phyloP scores from a whole-genome alignment of 2,888 invertebrate species.

The Drosophila birchii region DNA sequence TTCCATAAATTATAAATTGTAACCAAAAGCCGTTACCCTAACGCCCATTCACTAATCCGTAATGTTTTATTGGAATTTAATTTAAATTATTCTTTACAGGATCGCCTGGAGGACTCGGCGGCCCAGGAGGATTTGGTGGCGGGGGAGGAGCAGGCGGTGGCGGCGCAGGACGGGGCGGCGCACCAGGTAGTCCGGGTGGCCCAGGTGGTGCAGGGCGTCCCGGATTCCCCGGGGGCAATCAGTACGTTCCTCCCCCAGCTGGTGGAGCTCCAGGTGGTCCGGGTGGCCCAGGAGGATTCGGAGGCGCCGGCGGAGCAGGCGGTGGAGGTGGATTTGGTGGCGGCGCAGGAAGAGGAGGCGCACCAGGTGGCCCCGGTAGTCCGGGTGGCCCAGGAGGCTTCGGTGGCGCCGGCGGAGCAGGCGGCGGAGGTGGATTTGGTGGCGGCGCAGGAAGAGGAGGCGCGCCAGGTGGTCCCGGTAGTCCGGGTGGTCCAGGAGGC shows the following conservation, averaged over 20 bases:
- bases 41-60: background rate
- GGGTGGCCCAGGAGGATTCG: constrained; percentile 44
- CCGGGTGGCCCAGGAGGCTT: constrained; percentile 43
- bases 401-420: constrained; percentile 12
- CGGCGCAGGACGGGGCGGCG: constrained; percentile 26
- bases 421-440: constrained; percentile 32
- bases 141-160: constrained; percentile 26
- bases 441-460: constrained; percentile 48
- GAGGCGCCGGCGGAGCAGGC: constrained; percentile 10
- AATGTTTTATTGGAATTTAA: background rate
- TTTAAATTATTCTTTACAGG: background rate
- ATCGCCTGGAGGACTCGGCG: constrained; percentile 6
- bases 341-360: constrained; percentile 9
- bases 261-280: constrained; percentile 15
- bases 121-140: constrained; percentile 12
- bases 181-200: constrained; percentile 37
- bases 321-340: constrained; percentile 12
- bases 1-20: constrained; percentile 7
- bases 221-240: constrained; percentile 17
- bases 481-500: constrained; percentile 29
- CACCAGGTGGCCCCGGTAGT: constrained; percentile 19
- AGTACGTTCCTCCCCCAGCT: constrained; percentile 19
- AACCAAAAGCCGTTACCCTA: background rate
- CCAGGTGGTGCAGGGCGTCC: constrained; percentile 4
- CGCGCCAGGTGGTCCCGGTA: constrained; percentile 35